Percentiles rank a stretch among this genome's conserved stretches.
phyloP scores from a whole-genome alignment of 2,888 invertebrate species.

The Amaurobius ferox region DNA sequence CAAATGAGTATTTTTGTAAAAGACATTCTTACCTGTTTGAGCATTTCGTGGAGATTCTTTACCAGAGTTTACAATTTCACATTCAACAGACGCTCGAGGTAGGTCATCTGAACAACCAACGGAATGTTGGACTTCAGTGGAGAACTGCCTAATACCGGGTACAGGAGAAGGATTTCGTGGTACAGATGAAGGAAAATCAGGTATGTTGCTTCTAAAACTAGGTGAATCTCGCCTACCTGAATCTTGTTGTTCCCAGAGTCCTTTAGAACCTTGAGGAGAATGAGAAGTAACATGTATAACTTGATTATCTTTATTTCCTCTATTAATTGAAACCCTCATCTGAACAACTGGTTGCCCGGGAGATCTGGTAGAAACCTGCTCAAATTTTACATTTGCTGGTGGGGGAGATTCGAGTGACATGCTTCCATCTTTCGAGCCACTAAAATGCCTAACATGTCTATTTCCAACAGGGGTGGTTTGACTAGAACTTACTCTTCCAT shows the following conservation, averaged over 20 bases:
- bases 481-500: conserved; percentile 55
- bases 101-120: conserved; percentile 29
- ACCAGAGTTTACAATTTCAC: conserved; percentile 31
- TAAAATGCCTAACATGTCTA: conserved; percentile 48
- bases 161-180: conserved; percentile 48
- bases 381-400: conserved; percentile 32
- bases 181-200: background rate
- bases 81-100: conserved; percentile 45
- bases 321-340: conserved; percentile 69
- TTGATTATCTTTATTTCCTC: conserved; percentile 53
- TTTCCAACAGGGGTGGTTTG: conserved; percentile 18
- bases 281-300: conserved; percentile 45
- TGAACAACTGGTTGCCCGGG: conserved; percentile 59
- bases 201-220: background rate
- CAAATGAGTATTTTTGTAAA: conserved; percentile 35
- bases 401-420: conserved; percentile 35
- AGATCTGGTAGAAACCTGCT: conserved; percentile 29
- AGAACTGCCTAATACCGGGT: conserved; percentile 66
- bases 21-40: conserved; percentile 59
- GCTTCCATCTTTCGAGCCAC: conserved; percentile 47
- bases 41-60: conserved; percentile 31
- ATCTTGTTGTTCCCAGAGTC: conserved; percentile 68
- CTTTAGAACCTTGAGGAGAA: conserved; percentile 29
- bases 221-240: background rate
- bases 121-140: conserved; percentile 61